Base-by-base conservation (phyloP, 2,888 invertebrate species). In the Lepidochitona cinerea region DNA sequence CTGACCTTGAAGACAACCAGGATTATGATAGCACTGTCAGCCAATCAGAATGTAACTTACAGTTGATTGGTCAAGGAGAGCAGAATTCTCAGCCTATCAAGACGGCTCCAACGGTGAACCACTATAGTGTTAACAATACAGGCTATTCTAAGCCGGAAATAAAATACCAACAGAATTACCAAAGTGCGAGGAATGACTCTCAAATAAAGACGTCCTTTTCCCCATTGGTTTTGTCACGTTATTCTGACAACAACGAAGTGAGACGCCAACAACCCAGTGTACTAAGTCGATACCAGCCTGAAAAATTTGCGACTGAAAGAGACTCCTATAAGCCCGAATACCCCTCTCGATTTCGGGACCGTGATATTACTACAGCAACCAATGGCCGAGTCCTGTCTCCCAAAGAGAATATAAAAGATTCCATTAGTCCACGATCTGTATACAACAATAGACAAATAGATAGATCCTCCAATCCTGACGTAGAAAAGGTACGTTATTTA, bases 1-100 rank as follows among this genome's bases (percentile, higher is more conserved):
- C 93, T 37, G 93, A 93, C 79, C 92, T 93, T 78, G 93, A 93
- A 81, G 93, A 93, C 85, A 93, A 93, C 80, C 91, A 93, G 82
- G 92, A 92, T 79, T 92, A 92, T 81, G 92, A 92, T 84, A 91
- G 91, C 75, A 87, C 91, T 49, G 92, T 90, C 68, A 90, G 92
- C 86, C 92, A 92, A 80, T 92, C 87, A 53, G 90, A 90, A 74
- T 85, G 87, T 54, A 89, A 88, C 76, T 82, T 89, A 14, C 84
- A 88, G 33, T 79, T 86, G 69, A 87, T 88, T 71, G 88, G 87
- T 52, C 85, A 87, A 71, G 83, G 84, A 29, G 85, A 83, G 54
- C 81, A 84, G 29, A 54, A 53, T n/a, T 23, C 67, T 18, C n/a
- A 23, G 3, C 41, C 49, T 32, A 68, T 36, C 14, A 1, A 18